Evolutionary conservation across 2,113 vertebrate species (phyloP).

Genomic region (Nycticebus coucang): DNA sequence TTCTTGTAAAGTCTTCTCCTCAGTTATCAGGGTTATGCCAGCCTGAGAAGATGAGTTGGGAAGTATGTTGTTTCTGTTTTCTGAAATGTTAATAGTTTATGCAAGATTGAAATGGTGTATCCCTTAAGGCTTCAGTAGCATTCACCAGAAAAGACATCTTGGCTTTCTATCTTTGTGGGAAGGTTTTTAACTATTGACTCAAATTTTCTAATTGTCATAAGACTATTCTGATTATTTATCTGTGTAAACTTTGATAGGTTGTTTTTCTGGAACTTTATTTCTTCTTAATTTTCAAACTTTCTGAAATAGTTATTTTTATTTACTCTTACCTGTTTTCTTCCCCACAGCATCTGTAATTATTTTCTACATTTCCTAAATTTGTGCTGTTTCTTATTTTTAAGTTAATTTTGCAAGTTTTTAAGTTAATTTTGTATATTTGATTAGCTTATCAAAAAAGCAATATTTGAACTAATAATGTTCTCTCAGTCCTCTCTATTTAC

Average conservation of each 20-base stretch:
- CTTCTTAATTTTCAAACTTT: slow-evolving; percentile 15
- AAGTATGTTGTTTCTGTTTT: background rate
- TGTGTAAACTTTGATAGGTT: slow-evolving; percentile 11
- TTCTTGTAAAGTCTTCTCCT: background rate
- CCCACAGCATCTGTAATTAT: background rate
- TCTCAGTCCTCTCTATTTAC: background rate
- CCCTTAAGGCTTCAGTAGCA: background rate
- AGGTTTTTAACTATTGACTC: background rate
- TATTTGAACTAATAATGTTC: background rate
- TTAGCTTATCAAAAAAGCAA: background rate
- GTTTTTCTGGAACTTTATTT: slow-evolving; percentile 5
- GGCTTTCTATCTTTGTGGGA: background rate
- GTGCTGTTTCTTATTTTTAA: background rate
- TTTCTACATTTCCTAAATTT: background rate
- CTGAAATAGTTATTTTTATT: background rate
- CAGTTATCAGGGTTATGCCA: background rate
- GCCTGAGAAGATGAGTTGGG: background rate
- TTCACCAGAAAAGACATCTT: background rate
- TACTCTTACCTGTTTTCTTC: background rate
- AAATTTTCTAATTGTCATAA: background rate
- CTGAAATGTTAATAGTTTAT: background rate
- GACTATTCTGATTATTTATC: background rate
- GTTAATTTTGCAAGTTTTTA: background rate
- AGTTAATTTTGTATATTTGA: background rate
- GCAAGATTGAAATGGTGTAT: background rate